These are phyloP conservation scores for Helicoverpa zea DNA, from an alignment of 1,140 invertebrate species.

Conservation along the genomic window DNA sequence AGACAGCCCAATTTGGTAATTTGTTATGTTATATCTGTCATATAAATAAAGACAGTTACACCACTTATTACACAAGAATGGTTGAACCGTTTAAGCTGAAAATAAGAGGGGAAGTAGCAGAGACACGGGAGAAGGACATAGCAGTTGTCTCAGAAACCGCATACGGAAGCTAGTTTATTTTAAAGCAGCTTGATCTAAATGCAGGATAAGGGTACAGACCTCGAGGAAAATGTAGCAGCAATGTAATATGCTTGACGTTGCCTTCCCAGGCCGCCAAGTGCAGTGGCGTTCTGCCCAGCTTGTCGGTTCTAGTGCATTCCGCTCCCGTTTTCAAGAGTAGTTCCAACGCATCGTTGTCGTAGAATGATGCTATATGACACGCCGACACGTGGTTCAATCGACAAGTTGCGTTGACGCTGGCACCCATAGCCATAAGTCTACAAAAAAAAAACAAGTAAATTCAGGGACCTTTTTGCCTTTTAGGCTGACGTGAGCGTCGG, in stretches of 20 bases:
- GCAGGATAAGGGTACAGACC: not conserved
- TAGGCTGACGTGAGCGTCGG: too few relatives aligned
- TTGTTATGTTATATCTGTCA: too few relatives aligned
- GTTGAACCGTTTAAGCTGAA: too few relatives aligned
- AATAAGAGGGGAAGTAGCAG: too few relatives aligned
- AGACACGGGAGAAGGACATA: too few relatives aligned
- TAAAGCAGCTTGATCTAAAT: too few relatives aligned
- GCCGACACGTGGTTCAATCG: slow-evolving; percentile 78
- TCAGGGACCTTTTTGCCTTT: too few relatives aligned
- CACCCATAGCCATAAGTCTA: slow-evolving; percentile 63
- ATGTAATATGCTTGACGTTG: slow-evolving; percentile 15
- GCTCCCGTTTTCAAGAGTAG: slow-evolving; percentile 78
- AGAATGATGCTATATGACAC: slow-evolving; percentile 78
- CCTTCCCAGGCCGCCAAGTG: slow-evolving; percentile 50
- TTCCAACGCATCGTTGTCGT: slow-evolving; percentile 69
- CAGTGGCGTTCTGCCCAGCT: slow-evolving; percentile 48
- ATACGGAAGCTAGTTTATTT: too few relatives aligned
- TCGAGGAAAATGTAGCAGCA: slow-evolving; percentile 42
- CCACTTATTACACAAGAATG: too few relatives aligned
- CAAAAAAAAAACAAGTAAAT: not conserved
- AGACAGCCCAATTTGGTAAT: too few relatives aligned
- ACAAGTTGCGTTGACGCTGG: slow-evolving; percentile 84
- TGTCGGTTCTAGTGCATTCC: slow-evolving; percentile 75
- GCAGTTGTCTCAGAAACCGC: too few relatives aligned
- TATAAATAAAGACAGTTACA: too few relatives aligned